Conservation (phyloP, 1,140 invertebrate genomes). For the Drosophila lacteicornis region DNA sequence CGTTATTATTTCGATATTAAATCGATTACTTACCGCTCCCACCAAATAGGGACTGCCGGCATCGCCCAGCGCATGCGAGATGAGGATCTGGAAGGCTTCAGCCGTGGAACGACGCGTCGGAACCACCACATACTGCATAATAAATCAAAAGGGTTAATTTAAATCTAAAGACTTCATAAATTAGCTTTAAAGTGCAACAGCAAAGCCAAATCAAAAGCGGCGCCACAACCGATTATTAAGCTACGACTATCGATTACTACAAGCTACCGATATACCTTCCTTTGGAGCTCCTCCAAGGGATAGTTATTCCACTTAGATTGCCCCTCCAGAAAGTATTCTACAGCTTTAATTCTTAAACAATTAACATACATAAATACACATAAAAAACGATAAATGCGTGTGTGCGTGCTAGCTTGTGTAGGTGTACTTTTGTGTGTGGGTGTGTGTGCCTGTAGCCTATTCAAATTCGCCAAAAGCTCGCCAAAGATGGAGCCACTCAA, state of each 20-base stretch:
- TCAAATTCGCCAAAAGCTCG: conserved; percentile 85
- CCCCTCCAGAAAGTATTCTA: conserved; percentile 31
- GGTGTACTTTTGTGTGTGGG: conserved; percentile 2
- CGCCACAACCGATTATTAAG: conserved; percentile 36
- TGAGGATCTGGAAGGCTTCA: conserved; percentile 97
- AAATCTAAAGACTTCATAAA: neutral
- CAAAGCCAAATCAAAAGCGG: conserved; percentile 28
- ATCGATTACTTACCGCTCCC: conserved; percentile 90
- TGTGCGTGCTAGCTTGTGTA: neutral
- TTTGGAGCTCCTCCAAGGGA: neutral
- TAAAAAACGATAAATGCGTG: conserved; percentile 2
- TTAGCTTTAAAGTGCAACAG: conserved; percentile 14
- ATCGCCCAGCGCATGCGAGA: conserved; percentile 96
- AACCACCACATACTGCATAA: conserved; percentile 93
- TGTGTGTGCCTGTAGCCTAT: conserved; percentile 62
- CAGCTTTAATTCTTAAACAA: neutral
- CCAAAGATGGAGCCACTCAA: conserved; percentile 65
- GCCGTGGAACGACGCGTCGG: conserved; percentile 96
- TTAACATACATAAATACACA: conserved; percentile 14
- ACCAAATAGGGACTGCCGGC: conserved; percentile 97
- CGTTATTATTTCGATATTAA: neutral
- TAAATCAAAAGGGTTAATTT: conserved; percentile 2
- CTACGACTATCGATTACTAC: conserved; percentile 26
- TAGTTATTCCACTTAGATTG: neutral
- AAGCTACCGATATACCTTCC: neutral